Base-by-base conservation (phyloP, 2,797 vertebrate species). In the Stomatorhinus walkeri region DNA sequence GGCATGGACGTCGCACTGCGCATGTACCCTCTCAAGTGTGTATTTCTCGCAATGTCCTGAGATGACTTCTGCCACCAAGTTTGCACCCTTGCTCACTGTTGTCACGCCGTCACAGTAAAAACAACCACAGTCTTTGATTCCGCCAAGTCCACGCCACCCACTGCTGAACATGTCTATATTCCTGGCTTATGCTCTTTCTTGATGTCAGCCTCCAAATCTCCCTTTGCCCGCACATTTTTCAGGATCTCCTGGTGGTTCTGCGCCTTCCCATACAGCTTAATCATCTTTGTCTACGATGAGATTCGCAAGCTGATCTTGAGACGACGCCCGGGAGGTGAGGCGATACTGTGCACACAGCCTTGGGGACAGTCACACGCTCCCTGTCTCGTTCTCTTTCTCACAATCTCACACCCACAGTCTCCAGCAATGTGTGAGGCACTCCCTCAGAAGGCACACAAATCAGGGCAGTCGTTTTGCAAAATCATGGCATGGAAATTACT, bases 241-340 rank as follows among this genome's bases (percentile, higher is more conserved):
- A 98, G 97, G 94, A 93, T 96, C 90, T 92, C 94, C 91, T 98
- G 97, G 97, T 98, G 97, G 97, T 98, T 98, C 95, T 98, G 97
- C 91, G 97, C 97, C 92, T 94, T 98, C 91, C 97, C 97, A 0
- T 98, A 98, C 95, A 98, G 97, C 90, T 94, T 98, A 64, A 96
- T 98, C 92, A 98, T 98, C 95, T 98, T 98, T 91, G 88, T 98
- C 92, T 98, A 98, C 4, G 97, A 98, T 43, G 97, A 98, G 91
- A 93, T 98, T 91, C 96, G 97, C 90, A 98, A 98, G 93, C 95
- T 96, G 59, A 98, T 98, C 92, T 94, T 97, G 91, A 95, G 97
- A 93, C 95, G 95, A 90, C 90, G 90, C 91, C 97, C 97, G 0
- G 97, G 97, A 96, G 97, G 97, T 98, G 93, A 94, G 94, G 0